Evolutionary conservation across 1,140 invertebrate species (phyloP).

Genomic region (Drosophila kanapiae): DNA sequence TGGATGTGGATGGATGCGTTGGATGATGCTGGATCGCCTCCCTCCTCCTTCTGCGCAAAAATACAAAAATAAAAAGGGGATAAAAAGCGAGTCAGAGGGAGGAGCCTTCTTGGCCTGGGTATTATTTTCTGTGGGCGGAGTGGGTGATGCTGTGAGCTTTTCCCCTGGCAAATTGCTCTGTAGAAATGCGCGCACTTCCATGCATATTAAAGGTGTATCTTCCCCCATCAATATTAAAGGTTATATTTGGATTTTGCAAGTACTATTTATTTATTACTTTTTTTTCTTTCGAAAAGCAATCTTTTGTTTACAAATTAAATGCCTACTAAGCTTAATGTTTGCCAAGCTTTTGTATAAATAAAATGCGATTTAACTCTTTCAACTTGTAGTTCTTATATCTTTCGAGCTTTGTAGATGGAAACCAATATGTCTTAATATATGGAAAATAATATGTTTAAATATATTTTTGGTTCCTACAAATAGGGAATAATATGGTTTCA

Average conservation of each 20-base stretch:
- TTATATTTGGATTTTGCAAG: background rate
- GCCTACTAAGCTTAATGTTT: no score
- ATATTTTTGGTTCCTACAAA: background rate
- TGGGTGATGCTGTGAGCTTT: constrained; percentile 6
- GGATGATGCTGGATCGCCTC: background rate
- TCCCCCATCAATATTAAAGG: constrained; percentile 7
- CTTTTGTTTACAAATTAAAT: no score
- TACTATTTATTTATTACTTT: background rate
- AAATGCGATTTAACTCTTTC: no score
- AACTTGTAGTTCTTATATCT: no score
- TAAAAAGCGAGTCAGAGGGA: background rate
- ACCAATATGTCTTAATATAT: background rate
- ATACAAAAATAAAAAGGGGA: background rate
- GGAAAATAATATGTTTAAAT: background rate
- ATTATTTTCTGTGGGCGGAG: constrained; percentile 19
- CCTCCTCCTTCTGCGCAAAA: background rate
- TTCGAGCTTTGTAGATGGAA: no score
- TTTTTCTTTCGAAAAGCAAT: no score
- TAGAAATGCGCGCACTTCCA: constrained; percentile 1
- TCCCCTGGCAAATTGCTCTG: constrained; percentile 2
- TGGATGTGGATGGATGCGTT: constrained; percentile 21
- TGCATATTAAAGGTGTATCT: constrained; percentile 10
- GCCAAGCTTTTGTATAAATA: no score
- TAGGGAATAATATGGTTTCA: background rate
- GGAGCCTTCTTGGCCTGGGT: constrained; percentile 5